Conservation (phyloP, 2,888 invertebrate genomes). For the Spisula solida region DNA sequence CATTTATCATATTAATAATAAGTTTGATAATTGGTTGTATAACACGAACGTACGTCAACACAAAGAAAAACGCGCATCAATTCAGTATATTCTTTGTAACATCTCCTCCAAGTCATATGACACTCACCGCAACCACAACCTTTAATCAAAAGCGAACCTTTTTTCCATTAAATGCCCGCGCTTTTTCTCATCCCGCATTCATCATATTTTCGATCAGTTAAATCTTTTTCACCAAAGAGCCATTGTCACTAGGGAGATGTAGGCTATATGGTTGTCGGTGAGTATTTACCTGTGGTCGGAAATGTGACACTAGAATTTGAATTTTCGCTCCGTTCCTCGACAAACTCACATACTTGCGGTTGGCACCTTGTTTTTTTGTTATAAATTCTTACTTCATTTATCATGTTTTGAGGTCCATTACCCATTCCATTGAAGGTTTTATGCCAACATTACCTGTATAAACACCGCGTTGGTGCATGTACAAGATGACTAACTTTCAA, state of each 20-base stretch:
- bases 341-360: constrained; percentile 14
- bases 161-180: not conserved
- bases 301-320: not conserved
- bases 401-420: not conserved
- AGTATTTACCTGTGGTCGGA: not conserved
- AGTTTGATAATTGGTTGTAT: not conserved
- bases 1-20: not conserved
- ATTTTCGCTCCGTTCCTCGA: not conserved
- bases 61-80: not conserved
- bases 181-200: not conserved
- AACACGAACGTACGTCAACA: not conserved
- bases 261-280: not conserved
- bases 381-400: not conserved
- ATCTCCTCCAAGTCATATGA: not conserved
- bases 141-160: not conserved
- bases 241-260: not conserved
- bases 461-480: too few relatives aligned
- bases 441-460: too few relatives aligned
- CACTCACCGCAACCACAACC: not conserved
- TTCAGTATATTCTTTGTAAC: not conserved
- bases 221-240: constrained; percentile 17
- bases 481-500: too few relatives aligned
- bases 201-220: not conserved
- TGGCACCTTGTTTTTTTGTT: not conserved
- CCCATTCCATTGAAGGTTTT: too few relatives aligned